Conservation (phyloP, 2,797 vertebrate species). For the Hydrolagus colliei region DNA sequence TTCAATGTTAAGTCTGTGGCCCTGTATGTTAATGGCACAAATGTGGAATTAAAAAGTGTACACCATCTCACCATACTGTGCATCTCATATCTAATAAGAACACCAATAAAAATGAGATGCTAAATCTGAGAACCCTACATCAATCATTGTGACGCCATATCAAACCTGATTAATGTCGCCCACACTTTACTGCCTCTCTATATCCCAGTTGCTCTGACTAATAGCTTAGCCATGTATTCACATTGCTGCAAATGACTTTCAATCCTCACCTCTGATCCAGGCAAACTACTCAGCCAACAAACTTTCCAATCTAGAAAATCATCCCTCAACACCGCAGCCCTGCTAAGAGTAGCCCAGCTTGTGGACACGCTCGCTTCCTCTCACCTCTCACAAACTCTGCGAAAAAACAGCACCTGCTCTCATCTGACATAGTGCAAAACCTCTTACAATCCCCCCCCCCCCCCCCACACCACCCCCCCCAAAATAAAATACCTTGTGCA, state of each 20-base stretch:
- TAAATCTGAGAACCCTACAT: constrained; percentile 43
- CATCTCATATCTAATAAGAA: constrained; percentile 32
- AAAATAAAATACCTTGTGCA: not conserved
- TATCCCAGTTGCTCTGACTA: constrained; percentile 48
- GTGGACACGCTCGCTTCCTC: not conserved
- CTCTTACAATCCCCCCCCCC: not conserved
- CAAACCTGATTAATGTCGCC: constrained; percentile 52
- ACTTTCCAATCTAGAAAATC: constrained; percentile 7
- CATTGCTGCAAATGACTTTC: constrained; percentile 31
- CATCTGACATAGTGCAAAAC: not conserved
- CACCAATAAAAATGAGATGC: constrained; percentile 31
- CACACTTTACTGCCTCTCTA: constrained; percentile 48
- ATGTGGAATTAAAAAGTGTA: constrained; percentile 28
- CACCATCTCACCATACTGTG: constrained; percentile 20
- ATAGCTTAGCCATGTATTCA: constrained; percentile 37
- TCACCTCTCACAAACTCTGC: not conserved
- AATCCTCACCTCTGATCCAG: constrained; percentile 28
- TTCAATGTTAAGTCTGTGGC: not conserved
- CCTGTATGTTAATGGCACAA: constrained; percentile 5
- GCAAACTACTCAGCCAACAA: constrained; percentile 24
- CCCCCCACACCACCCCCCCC: too few species aligned
- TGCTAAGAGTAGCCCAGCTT: too few species aligned
- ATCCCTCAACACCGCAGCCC: too few species aligned
- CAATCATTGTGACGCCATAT: constrained; percentile 52
- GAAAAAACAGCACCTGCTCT: not conserved